A percentile compares a stretch with the other conserved stretches of the same genome.
Evolutionary conservation across 2,888 invertebrate species (phyloP).

Genomic region (Nomada hirtipes): DNA sequence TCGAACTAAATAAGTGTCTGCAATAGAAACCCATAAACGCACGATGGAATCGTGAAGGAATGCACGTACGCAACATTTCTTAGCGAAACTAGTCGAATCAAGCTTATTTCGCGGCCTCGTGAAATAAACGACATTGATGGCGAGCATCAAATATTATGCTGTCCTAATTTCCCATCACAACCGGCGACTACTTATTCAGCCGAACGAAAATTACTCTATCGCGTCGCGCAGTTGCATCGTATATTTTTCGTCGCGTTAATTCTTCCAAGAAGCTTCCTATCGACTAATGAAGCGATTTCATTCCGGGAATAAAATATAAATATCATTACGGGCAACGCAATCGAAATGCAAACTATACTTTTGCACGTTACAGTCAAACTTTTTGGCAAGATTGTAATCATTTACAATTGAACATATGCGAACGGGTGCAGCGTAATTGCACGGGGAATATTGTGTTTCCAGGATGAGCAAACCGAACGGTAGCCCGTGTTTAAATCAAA

Average conservation of each 20-base stretch:
- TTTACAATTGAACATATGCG: too few species aligned
- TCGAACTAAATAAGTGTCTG: constrained; percentile 4
- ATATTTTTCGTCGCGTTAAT: too few species aligned
- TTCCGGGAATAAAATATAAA: too few species aligned
- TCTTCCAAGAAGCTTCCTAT: too few species aligned
- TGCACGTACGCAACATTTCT: constrained; percentile 19
- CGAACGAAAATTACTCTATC: too few species aligned
- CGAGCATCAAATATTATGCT: neutral
- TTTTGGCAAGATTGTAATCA: too few species aligned
- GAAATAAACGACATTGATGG: neutral
- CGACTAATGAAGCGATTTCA: too few species aligned
- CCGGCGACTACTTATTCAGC: neutral
- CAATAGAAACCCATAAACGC: constrained; percentile 19
- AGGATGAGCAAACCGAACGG: constrained; percentile 77
- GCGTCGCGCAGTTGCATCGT: too few species aligned
- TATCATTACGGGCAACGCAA: too few species aligned
- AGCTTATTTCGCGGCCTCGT: neutral
- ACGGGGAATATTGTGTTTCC: constrained; percentile 24
- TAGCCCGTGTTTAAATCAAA: constrained; percentile 66
- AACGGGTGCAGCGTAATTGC: too few species aligned
- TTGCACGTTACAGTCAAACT: too few species aligned
- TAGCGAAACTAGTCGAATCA: constrained; percentile 7
- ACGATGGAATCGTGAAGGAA: constrained; percentile 2
- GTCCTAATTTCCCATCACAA: neutral
- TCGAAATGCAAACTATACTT: too few species aligned